Evolutionary conservation across 2,888 invertebrate species (phyloP).

Genomic region (Caenorhabditis virilis): DNA sequence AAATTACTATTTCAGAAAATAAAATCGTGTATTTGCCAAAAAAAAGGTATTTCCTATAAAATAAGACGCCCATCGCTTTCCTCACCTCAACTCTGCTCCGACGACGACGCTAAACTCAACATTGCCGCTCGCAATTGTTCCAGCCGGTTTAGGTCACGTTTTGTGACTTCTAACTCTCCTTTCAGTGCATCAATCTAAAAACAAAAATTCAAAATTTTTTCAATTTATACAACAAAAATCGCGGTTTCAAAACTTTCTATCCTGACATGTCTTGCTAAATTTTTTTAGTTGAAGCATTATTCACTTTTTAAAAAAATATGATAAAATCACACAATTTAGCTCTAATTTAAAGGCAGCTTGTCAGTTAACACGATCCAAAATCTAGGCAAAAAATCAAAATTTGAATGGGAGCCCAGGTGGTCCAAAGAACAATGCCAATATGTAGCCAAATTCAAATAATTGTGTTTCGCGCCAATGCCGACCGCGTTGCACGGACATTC

Average conservation of each 20-base stretch:
- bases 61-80: no score
- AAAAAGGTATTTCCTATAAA: background rate
- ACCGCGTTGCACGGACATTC: no score
- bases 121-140: constrained; percentile 25
- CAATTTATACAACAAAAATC: background rate
- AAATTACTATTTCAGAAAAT: constrained; percentile 2
- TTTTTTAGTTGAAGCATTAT: background rate
- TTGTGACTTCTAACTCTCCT: constrained; percentile 10
- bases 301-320: background rate
- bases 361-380: no score
- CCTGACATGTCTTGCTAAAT: background rate
- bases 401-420: no score
- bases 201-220: background rate
- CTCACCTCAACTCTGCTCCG: no score
- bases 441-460: no score
- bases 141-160: constrained; percentile 12
- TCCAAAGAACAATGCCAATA: no score
- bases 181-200: constrained; percentile 3
- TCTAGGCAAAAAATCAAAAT: no score
- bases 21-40: constrained; percentile 2
- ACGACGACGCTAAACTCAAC: constrained; percentile 17
- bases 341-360: no score
- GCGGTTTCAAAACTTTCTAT: background rate
- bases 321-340: no score
- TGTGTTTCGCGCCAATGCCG: no score